phyloP scores from a whole-genome alignment of 1,140 invertebrate species.

The Pemphigus obesinymphae region DNA sequence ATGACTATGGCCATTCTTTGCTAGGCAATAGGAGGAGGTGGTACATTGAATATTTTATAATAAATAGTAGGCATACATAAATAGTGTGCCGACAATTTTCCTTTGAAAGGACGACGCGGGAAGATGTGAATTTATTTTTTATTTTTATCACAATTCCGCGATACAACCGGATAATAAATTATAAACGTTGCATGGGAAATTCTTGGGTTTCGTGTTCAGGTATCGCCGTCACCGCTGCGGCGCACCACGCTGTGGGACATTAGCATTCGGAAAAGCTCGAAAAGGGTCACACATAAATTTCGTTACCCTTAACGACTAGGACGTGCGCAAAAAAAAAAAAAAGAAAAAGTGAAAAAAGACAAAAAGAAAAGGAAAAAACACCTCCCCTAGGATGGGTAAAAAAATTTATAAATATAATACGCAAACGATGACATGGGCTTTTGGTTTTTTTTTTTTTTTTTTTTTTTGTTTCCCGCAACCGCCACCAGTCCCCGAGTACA shows the following conservation, averaged over 20 bases:
- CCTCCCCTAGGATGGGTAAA: neutral
- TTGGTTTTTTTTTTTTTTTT: neutral
- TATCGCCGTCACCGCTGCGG: neutral
- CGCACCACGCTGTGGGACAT: neutral
- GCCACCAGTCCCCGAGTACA: neutral
- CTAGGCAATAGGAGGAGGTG: too few relatives aligned
- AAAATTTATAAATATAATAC: neutral
- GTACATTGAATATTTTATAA: too few relatives aligned
- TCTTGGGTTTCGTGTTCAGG: slow-evolving; percentile 19
- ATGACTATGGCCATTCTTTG: too few relatives aligned
- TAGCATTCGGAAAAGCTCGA: slow-evolving; percentile 21
- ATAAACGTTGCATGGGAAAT: slow-evolving; percentile 12
- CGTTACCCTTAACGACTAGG: neutral
- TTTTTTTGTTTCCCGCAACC: neutral
- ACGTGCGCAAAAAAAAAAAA: neutral
- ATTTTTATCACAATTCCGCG: neutral
- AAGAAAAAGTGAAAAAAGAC: neutral
- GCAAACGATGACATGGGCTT: neutral
- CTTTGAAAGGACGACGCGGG: neutral
- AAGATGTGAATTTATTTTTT: neutral
- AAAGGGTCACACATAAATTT: slow-evolving; percentile 34
- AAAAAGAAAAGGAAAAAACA: neutral
- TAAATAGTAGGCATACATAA: too few relatives aligned
- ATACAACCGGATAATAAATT: slow-evolving; percentile 17
- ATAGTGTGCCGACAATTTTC: too few relatives aligned